Base-by-base conservation (phyloP, 2,797 vertebrate genomes). In the Eleutherodactylus coqui region DNA sequence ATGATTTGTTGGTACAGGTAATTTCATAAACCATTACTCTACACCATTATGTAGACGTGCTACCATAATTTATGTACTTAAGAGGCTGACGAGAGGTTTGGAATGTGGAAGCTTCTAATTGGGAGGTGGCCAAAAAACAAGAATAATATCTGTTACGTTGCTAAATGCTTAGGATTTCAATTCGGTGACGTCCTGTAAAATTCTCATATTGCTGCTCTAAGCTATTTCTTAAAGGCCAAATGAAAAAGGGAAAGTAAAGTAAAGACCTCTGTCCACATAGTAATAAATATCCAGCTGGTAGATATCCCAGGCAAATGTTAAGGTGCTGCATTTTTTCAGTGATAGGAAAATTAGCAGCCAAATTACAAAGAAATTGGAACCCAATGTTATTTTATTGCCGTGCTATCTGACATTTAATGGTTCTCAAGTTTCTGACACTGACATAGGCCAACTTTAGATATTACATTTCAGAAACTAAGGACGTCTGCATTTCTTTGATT, bases 1-100 rank as follows among this genome's bases (percentile, higher is more conserved):
- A 49, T 88, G 69, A 83, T 90, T 90, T 89, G 90, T 90, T 90
- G 91, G 64, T 85, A 88, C 85, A 90, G 80, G 85, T 90, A 91
- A 90, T 89, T 91, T 81, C 81, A 43, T 89, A 88, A 90, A 82
- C 86, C 88, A 88, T 89, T 89, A 87, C 67, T 87, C 88, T 86
- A 85, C 83, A 85, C 90, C 90, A 89, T 49, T 84, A 87, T 75
- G 80, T 86, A 79, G 79, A 87, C 64, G 79, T 89, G 88, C 82
- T 88, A 82, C 88, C 89, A 27, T 89, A 88, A 89, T 91, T 89
- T 85, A 78, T 80, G 90, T 85, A 82, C 82, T 81, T 90, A 82
- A 86, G 82, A 88, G 89, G 90, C 88, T 78, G 41, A 62, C 47
- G 77, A 84, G 62, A 85, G 82, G 24, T 67, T 75, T 83, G 75